Percentiles rank a stretch among this genome's conserved stretches.
Evolutionary conservation across 2,797 vertebrate genomes (phyloP).

Genomic region (Spea hammondii): DNA sequence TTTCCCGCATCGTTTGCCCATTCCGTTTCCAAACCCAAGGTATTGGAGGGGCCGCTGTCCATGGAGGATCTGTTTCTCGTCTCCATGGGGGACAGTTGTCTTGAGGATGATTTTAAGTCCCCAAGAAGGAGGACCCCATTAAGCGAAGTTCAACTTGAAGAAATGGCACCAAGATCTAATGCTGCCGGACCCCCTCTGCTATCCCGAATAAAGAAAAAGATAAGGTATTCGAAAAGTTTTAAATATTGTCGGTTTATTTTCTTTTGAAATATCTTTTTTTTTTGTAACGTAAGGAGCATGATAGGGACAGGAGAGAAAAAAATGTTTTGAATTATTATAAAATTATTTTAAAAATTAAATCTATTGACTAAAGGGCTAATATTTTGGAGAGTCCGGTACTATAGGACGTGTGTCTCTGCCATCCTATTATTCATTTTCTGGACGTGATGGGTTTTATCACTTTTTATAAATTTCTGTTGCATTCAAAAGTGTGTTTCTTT

Average conservation of each 20-base stretch:
- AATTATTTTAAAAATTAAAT: no score
- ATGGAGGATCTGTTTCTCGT: constrained; percentile 51
- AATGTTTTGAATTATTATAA: no score
- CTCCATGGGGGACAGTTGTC: constrained; percentile 54
- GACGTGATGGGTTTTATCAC: constrained; percentile 54
- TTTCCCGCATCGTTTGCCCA: not conserved
- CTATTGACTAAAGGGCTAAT: no score
- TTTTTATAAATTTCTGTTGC: not conserved
- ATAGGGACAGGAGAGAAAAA: no score
- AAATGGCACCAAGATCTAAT: constrained; percentile 68
- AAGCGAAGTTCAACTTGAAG: constrained; percentile 79
- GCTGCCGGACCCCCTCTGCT: constrained; percentile 55
- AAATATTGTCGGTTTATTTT: no score
- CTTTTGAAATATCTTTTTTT: no score
- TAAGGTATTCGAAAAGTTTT: not conserved
- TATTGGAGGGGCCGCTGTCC: not conserved
- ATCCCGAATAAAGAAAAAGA: not conserved
- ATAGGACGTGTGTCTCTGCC: no score
- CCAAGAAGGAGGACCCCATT: constrained; percentile 67
- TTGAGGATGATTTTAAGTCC: constrained; percentile 33
- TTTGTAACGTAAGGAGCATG: no score
- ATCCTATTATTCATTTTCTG: not conserved
- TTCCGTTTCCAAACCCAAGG: not conserved
- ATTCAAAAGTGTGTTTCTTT: no score
- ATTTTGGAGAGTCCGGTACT: no score